Percentiles rank a stretch among this genome's conserved stretches.
Evolutionary conservation across 2,797 vertebrate species (phyloP).

Genomic region (Okamejei kenojei): DNA sequence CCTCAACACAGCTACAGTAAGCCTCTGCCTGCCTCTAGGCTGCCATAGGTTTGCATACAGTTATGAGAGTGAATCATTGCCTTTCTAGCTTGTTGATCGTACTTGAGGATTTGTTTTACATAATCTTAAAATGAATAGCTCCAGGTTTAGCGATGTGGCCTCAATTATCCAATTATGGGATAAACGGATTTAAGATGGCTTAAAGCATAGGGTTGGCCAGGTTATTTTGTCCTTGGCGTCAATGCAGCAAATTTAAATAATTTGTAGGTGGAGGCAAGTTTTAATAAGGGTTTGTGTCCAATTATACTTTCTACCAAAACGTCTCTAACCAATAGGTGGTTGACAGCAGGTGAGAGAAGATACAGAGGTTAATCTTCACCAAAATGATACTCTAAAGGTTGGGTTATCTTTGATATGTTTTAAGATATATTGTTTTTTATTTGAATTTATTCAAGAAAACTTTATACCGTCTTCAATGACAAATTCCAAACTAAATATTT

Average conservation of each 20-base stretch:
- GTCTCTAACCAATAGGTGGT: background rate
- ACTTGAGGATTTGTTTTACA: background rate
- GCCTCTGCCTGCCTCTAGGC: background rate
- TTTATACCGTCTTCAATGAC: too few relatives aligned
- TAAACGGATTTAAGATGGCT: background rate
- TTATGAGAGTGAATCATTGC: background rate
- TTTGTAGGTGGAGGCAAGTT: background rate
- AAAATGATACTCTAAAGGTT: background rate
- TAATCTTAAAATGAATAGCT: background rate
- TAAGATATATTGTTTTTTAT: background rate
- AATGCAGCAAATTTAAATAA: background rate
- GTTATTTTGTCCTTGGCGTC: background rate
- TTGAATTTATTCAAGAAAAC: background rate
- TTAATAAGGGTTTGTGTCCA: background rate
- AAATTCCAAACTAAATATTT: too few relatives aligned
- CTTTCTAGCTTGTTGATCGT: background rate
- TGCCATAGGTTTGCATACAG: background rate
- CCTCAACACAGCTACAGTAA: background rate
- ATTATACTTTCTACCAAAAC: background rate
- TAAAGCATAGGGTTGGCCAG: background rate
- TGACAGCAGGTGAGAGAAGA: background rate
- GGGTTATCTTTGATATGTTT: background rate
- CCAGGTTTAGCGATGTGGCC: background rate
- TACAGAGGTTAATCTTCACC: background rate
- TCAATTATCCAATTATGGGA: background rate